Base-by-base conservation (phyloP, 2,113 vertebrate genomes). In the Paracanthobrama guichenoti region DNA sequence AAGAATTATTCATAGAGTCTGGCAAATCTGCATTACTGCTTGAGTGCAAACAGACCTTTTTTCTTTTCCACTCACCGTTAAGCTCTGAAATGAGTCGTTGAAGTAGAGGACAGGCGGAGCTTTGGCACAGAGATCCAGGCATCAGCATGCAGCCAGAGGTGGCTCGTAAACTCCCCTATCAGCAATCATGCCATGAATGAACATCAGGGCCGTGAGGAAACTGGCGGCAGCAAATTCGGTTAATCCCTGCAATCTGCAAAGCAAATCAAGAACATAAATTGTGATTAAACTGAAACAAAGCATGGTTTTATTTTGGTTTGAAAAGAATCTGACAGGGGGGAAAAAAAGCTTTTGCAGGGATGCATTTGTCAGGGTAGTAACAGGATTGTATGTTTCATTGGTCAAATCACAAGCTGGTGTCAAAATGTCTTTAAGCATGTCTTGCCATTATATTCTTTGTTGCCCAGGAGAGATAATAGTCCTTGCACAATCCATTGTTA, bases 111-210 rank as follows among this genome's bases (percentile, higher is more conserved):
- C 13, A 76, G 46, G 13, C 26, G 46, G 42, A 71, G 50, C 64
- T 71, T 69, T 69, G 48, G 44, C 35, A 72, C 18, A 39, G 53
- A 85, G 79, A 79, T 71, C 66, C 55, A 66, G 42, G 42, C 78
- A 80, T 86, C 87, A 85, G 79, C 81, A 86, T 71, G 81, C 73
- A 57, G 72, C 67, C 26, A 78, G 84, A 85, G 59, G 72, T 72
- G 13, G 24, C 77, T 82, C 60, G 20, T 77, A 48, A 16, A 59
- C 22, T 64, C 66, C 71, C 44, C 6, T 3, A 77, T 69, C 57
- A 55, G 74, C 48, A 18, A 28, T 84, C 71, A 72, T 20, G 57
- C 67, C 62, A 31, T 80, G 79, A 69, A 59, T 79, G 62, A 81
- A 84, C 81, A 64, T 81, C 76, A 79, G 81, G 60, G 22, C 67